A percentile compares a stretch with the other conserved stretches of the same genome.
phyloP scores from a whole-genome alignment of 2,797 vertebrate species.

The Acrocephalus scirpaceus region DNA sequence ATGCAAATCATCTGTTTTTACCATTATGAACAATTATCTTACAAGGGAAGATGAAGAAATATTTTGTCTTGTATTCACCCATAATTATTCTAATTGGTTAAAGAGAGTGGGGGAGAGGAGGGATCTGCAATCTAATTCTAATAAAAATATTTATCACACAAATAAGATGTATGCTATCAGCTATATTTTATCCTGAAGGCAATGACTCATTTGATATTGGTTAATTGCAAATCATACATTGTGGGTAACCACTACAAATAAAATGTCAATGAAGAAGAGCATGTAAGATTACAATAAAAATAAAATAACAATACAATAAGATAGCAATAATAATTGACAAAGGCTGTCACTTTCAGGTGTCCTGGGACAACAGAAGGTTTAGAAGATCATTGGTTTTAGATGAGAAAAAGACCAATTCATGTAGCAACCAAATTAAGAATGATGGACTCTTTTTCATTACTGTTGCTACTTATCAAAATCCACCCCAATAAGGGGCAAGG shows the following conservation, averaged over 20 bases:
- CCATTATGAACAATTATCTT: background rate
- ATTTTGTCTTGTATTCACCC: background rate
- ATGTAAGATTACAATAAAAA: background rate
- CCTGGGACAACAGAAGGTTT: background rate
- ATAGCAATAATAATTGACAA: background rate
- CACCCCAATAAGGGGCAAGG: rapidly evolving
- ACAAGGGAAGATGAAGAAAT: background rate
- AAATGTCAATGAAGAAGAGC: background rate
- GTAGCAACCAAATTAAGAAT: background rate
- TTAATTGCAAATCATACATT: background rate
- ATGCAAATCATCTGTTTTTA: background rate
- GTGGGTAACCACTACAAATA: background rate
- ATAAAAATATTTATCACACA: background rate
- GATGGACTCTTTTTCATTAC: background rate
- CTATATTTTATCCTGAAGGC: background rate
- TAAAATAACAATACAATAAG: background rate
- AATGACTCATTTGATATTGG: background rate
- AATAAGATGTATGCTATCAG: background rate
- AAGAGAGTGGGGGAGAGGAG: background rate
- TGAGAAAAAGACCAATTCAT: background rate
- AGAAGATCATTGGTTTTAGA: background rate
- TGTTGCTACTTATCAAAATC: background rate
- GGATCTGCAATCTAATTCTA: background rate
- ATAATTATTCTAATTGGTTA: background rate
- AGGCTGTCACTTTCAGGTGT: background rate